phyloP scores from a whole-genome alignment of 2,113 vertebrate species.

The Electrona antarctica region DNA sequence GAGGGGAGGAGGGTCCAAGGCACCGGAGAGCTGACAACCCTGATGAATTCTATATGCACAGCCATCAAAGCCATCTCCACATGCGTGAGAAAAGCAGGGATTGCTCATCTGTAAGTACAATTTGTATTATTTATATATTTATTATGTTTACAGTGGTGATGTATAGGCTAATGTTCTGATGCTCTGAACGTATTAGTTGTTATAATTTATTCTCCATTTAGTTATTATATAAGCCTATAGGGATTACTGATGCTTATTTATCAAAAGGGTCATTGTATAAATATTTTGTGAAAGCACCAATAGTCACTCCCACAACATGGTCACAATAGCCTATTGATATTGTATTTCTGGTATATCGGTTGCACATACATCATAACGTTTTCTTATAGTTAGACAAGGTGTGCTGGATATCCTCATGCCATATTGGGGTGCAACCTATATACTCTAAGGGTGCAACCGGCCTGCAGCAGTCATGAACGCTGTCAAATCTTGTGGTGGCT shows the following conservation, averaged over 20 bases:
- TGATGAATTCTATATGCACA: constrained; percentile 90
- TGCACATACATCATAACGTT: rapidly evolving
- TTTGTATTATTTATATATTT: neutral
- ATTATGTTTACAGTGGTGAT: neutral
- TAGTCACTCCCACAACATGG: no score
- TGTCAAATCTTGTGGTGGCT: neutral
- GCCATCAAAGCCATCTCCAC: constrained; percentile 94
- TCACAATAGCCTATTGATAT: no score
- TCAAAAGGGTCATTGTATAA: no score
- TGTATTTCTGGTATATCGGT: no score
- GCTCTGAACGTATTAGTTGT: no score
- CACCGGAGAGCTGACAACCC: constrained; percentile 91
- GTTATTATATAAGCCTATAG: no score
- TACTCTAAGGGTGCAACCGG: constrained; percentile 2
- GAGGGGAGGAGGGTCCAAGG: constrained; percentile 86
- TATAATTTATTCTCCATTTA: no score
- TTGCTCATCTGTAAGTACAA: constrained; percentile 89
- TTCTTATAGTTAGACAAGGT: constrained; percentile 35
- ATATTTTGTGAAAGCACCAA: no score
- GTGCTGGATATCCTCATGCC: constrained; percentile 22
- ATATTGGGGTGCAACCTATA: no score
- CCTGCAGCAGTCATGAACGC: constrained; percentile 36
- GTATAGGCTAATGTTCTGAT: no score
- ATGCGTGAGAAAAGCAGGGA: constrained; percentile 93
- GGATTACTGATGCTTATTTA: no score